phyloP scores from a whole-genome alignment of 2,113 vertebrate genomes.

The Cervus canadensis region DNA sequence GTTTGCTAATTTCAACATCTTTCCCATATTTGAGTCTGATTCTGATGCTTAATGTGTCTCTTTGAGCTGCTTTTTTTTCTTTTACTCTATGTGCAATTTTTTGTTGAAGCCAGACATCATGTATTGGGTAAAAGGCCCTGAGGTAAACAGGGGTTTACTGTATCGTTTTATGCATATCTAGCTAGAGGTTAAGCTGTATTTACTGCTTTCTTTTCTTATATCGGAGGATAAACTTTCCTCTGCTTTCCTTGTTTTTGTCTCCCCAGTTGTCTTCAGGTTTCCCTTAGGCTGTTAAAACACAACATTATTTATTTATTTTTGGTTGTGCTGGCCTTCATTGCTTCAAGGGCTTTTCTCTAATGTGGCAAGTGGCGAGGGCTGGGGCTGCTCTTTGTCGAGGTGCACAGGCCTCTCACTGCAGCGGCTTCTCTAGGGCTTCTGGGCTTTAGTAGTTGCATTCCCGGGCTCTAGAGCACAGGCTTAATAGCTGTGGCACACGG shows the following conservation, averaged over 20 bases:
- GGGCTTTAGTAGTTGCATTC: neutral
- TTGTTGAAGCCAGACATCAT: neutral
- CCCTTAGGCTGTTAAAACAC: neutral
- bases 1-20: neutral
- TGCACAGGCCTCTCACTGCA: neutral
- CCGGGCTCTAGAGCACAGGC: neutral
- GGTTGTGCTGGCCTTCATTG: neutral
- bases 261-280: neutral
- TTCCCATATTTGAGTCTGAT: neutral
- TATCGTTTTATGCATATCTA: neutral
- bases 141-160: neutral
- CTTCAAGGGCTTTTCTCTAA: neutral
- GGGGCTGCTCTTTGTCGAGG: neutral
- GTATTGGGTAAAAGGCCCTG: neutral
- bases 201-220: neutral
- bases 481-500: neutral
- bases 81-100: neutral
- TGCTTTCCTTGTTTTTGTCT: neutral
- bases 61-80: neutral
- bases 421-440: neutral
- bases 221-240: neutral
- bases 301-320: neutral
- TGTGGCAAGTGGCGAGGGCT: rapidly evolving
- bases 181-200: neutral
- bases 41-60: neutral